phyloP scores from a whole-genome alignment of 1,140 invertebrate genomes.

The Pararge aegeria region DNA sequence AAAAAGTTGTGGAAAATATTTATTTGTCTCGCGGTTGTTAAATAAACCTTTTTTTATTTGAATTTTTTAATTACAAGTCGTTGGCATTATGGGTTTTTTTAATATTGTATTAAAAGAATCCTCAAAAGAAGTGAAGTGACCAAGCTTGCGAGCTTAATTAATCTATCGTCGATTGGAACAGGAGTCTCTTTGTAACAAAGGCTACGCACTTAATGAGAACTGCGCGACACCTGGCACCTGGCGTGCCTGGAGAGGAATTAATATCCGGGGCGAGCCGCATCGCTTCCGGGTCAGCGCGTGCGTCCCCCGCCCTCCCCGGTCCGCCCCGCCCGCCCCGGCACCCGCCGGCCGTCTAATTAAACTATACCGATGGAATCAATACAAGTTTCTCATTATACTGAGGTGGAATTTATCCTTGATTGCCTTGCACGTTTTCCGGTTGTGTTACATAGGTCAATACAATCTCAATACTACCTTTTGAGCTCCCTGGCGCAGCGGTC shows the following conservation, averaged over 20 bases:
- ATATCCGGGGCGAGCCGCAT: conserved; percentile 43
- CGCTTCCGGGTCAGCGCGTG: conserved; percentile 45
- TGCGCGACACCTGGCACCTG: background rate
- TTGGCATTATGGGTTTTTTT: no score
- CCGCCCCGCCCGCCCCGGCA: background rate
- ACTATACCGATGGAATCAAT: conserved; percentile 17
- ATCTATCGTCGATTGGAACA: background rate
- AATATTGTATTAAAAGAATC: no score
- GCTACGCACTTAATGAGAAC: background rate
- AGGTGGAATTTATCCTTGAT: background rate
- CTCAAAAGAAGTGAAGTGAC: no score
- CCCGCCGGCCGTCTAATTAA: conserved; percentile 19
- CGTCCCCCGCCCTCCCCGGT: background rate
- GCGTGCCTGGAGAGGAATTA: conserved; percentile 33
- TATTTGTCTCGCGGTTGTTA: no score
- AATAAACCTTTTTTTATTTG: no score
- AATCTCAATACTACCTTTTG: no score
- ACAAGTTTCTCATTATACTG: conserved; percentile 1
- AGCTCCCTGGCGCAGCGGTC: no score
- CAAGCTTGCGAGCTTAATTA: background rate
- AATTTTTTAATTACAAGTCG: no score
- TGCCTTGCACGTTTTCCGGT: no score
- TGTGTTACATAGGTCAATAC: no score
- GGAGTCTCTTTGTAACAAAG: background rate
- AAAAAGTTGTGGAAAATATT: no score